Conservation (phyloP, 1,140 invertebrate species). For the Sinella curviseta region DNA sequence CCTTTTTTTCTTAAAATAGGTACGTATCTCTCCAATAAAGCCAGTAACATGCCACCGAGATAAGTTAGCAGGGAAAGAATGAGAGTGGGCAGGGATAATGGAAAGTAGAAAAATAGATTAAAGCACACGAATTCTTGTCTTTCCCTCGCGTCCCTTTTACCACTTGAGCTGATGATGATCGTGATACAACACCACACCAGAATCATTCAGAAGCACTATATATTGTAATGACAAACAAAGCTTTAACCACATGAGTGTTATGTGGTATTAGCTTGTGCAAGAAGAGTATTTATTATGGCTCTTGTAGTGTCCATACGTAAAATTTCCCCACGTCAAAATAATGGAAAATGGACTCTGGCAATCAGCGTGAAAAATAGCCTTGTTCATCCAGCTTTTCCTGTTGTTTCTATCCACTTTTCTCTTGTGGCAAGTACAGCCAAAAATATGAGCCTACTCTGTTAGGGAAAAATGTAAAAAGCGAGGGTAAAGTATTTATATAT, state of each 20-base stretch:
- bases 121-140: neutral
- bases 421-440: neutral
- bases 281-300: neutral
- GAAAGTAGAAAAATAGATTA: no score
- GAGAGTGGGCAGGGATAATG: neutral
- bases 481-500: no score
- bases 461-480: neutral
- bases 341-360: neutral
- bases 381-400: neutral
- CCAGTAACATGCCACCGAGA: neutral
- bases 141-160: neutral
- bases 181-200: neutral
- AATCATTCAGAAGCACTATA: no score
- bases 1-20: neutral
- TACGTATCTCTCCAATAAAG: neutral
- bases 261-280: neutral
- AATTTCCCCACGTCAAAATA: neutral
- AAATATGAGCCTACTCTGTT: neutral
- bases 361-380: neutral
- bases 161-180: no score
- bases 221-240: neutral
- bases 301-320: neutral
- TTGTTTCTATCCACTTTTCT: constrained; percentile 3
- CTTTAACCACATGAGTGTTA: neutral
- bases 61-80: neutral